phyloP scores from a whole-genome alignment of 2,888 invertebrate genomes.

The Pyralis farinalis region DNA sequence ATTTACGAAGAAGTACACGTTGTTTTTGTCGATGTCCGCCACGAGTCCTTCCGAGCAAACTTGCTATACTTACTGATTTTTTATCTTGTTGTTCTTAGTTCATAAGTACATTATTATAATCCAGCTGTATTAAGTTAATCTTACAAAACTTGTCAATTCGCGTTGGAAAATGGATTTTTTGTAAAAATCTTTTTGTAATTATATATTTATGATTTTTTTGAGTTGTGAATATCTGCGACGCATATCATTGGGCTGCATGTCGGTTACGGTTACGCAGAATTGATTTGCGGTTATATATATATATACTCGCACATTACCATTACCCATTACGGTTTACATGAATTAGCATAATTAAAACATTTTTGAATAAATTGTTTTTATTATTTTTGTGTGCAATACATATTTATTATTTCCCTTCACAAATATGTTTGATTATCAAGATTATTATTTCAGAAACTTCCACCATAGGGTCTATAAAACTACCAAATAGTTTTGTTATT shows the following conservation, averaged over 20 bases:
- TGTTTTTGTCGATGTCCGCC: slow-evolving; percentile 29
- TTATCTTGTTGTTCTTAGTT: slow-evolving; percentile 27
- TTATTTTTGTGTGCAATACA: slow-evolving; percentile 25
- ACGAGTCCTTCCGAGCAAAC: slow-evolving; percentile 2
- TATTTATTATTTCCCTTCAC: slow-evolving; percentile 21
- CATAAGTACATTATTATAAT: slow-evolving; percentile 26
- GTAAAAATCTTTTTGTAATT: slow-evolving; percentile 27
- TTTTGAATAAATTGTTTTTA: slow-evolving; percentile 40
- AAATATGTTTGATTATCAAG: neutral
- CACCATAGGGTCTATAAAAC: slow-evolving; percentile 22
- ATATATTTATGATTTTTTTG: slow-evolving; percentile 25
- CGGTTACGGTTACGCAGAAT: slow-evolving; percentile 30
- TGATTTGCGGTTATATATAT: slow-evolving; percentile 33
- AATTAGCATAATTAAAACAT: slow-evolving; percentile 39
- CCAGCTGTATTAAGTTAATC: slow-evolving; percentile 40
- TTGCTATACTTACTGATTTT: slow-evolving; percentile 3
- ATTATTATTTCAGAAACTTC: no score
- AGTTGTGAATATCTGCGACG: slow-evolving; percentile 36
- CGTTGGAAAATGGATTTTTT: slow-evolving; percentile 37
- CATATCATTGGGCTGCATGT: slow-evolving; percentile 26
- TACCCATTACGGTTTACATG: no score
- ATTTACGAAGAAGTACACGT: slow-evolving; percentile 60
- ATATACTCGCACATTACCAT: slow-evolving; percentile 32
- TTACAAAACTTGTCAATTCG: slow-evolving; percentile 45
- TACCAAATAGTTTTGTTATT: slow-evolving; percentile 41